Conservation (phyloP, 2,113 vertebrate genomes). For the Semnornis frantzii region DNA sequence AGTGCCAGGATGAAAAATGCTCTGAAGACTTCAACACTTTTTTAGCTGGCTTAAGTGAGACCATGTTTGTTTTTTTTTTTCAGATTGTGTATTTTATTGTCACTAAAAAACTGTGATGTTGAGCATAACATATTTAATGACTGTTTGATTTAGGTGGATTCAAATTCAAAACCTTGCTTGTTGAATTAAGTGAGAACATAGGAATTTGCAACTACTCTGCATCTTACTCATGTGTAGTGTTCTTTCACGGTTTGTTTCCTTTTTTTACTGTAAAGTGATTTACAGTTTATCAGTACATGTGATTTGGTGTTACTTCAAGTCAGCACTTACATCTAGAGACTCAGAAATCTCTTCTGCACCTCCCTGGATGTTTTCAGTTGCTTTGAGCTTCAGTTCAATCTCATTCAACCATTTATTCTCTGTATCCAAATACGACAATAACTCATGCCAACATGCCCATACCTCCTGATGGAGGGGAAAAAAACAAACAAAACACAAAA, state of each 20-base stretch:
- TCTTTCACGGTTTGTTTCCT: not conserved
- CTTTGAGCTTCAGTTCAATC: conserved; percentile 88
- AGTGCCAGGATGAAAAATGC: not conserved
- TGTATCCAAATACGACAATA: conserved; percentile 90
- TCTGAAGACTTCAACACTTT: not conserved
- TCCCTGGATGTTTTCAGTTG: conserved; percentile 85
- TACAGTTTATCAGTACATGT: not conserved
- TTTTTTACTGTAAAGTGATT: not conserved
- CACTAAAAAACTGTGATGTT: not conserved
- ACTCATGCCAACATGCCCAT: conserved; percentile 94
- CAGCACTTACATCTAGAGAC: conserved; percentile 85
- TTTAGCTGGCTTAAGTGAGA: not conserved
- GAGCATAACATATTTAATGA: not conserved
- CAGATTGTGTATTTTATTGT: not conserved
- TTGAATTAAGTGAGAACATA: not conserved
- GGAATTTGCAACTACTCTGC: not conserved
- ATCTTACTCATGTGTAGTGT: not conserved
- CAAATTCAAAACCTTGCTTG: not conserved
- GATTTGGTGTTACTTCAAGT: not conserved
- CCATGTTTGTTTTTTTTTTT: not conserved
- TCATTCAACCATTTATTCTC: conserved; percentile 94
- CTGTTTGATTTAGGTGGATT: not conserved
- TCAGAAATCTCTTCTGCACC: conserved; percentile 88
- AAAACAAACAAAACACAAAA: no score
- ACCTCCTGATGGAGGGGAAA: conserved; percentile 84